Evolutionary conservation across 2,113 vertebrate genomes (phyloP), one percentile per base, ranked within the genome.

Genomic region (Mirza zaza): DNA sequence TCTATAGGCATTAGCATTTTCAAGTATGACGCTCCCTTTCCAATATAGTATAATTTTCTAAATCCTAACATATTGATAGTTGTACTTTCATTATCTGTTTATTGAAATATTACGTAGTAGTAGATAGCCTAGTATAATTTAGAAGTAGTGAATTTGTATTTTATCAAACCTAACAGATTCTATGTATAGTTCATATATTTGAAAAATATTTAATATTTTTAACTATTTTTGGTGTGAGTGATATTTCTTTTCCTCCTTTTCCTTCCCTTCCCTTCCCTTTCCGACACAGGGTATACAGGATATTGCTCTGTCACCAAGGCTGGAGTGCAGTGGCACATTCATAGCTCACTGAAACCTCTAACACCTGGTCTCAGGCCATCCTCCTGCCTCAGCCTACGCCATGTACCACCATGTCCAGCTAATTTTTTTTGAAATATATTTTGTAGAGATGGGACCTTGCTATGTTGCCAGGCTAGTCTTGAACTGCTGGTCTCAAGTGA

Each of bases 1-100:
- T 76, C 13, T 87, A 29, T 15, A 82, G 32, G 1, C 57, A 36
- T 90, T 71, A 87, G 15, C 29, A 71, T 94, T 97, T 95, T 93
- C 14, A 91, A 75, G 6, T 90, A 71, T 57, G 5, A 73, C 73
- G 8, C 7, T 57, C 6, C 13, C 4, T 85, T 95, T 39, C 11
- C 7, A 87, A 57, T 61, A 61, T 76, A 82, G 86, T 82, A 39
- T 2, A 57, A 34, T 71, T 87, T 92, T 95, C 18, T 42, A 73
- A 18, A 48, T 90, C 50, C 32, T 87, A 91, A 75, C 34, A 20
- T 32, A 20, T 27, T 57, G 21, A 32, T 73, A 67, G 29, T 55
- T 94, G 9, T 68, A 42, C 6, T 87, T 93, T 77, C 32, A 39
- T 84, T 84, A 79, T 63, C 17, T 90, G 13, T 91, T 91, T 55